Percentiles rank a stretch among this genome's conserved stretches.
Evolutionary conservation across 2,888 invertebrate genomes (phyloP).

Genomic region (Eumerus sabulonum): DNA sequence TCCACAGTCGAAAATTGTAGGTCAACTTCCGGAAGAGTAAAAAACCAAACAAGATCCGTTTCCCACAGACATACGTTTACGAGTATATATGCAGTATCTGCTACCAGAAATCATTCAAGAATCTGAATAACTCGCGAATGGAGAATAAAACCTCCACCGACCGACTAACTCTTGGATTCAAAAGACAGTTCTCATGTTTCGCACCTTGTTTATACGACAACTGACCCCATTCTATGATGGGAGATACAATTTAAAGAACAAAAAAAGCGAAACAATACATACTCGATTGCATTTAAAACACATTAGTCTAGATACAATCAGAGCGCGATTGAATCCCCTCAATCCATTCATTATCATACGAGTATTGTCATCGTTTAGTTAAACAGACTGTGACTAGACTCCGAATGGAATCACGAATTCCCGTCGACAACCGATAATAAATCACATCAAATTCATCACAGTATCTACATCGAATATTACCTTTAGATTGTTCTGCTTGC

Average conservation of each 20-base stretch:
- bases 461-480: slow-evolving; percentile 33
- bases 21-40: slow-evolving; percentile 26
- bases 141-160: slow-evolving; percentile 15
- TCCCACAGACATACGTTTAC: slow-evolving; percentile 17
- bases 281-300: not conserved
- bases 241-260: too few species aligned
- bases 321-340: slow-evolving; percentile 30
- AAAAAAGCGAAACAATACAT: too few species aligned
- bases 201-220: slow-evolving; percentile 5
- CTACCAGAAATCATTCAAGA: not conserved
- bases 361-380: slow-evolving; percentile 18
- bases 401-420: not conserved
- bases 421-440: not conserved
- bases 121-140: slow-evolving; percentile 28
- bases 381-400: slow-evolving; percentile 5
- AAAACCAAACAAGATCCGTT: too few species aligned
- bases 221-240: not conserved
- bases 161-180: too few species aligned
- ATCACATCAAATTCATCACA: slow-evolving; percentile 25
- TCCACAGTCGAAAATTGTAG: slow-evolving; percentile 28
- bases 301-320: slow-evolving; percentile 21
- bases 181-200: slow-evolving; percentile 42
- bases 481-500: slow-evolving; percentile 48
- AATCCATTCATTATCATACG: not conserved
- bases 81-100: too few species aligned